Base-by-base conservation (phyloP, 2,113 vertebrate species). In the Camelus dromedarius region DNA sequence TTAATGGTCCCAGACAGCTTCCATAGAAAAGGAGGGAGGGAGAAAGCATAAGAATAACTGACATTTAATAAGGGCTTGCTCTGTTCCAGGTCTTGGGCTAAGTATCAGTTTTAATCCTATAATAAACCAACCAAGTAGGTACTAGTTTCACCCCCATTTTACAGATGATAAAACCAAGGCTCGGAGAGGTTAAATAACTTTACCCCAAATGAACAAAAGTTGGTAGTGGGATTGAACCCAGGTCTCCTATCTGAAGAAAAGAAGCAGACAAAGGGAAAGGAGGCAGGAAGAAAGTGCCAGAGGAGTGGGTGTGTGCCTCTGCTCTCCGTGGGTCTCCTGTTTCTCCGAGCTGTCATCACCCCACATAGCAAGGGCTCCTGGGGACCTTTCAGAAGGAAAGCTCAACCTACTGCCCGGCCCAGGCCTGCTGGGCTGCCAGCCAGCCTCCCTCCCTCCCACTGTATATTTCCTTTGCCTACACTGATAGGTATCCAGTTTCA, bases 401-500 rank as follows among this genome's bases (percentile, higher is more conserved):
- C 42, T 12, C 56, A 67, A 64, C 24, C 84, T 48, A 19, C 30
- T 38, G 54, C 32, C 66, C 85, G 64, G 89, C 72, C 66, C 72
- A 35, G 48, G 54, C 1, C n/a, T 24, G 26, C 56, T 0, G 48
- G 89, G 70, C 82, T 6, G 50, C 35, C 0, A 0, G 73, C 91
- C 94, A 87, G 75, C 83, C 67, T 88, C 91, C 54, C 76, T 84
- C 95, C 75, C 60, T 82, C 56, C 38, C 46, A 30, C 22, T 28
- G 20, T 46, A 30, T 11, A 66, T 90, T 96, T 96, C 94, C 96
- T 95, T 75, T 76, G 94, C 91, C 76, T 80, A 13, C 3, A 11
- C n/a, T 32, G 80, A 84, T 66, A 72, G 93, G 91, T 88, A 85
- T 98, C 96, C 54, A n/a, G 81, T 98, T 97, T 96, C 97, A 73